Evolutionary conservation across 2,888 invertebrate genomes (phyloP).

Genomic region (Druceiella hillmani): DNA sequence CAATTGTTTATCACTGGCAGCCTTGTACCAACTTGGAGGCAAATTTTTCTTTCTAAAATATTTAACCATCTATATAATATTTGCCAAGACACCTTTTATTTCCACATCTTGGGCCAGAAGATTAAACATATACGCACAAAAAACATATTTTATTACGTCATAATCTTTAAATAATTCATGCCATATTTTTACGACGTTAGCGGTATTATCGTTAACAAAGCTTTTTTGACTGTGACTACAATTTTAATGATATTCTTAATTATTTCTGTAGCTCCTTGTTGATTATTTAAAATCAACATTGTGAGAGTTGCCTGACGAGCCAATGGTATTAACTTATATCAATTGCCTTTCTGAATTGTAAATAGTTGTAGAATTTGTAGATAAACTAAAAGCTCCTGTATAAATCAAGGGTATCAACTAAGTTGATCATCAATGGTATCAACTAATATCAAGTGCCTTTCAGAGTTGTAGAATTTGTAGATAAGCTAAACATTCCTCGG

Average conservation of each 20-base stretch:
- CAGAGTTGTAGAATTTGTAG: no score
- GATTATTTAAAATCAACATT: no score
- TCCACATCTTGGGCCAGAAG: conserved; percentile 19
- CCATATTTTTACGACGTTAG: conserved; percentile 10
- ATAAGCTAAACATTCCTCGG: no score
- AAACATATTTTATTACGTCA: conserved; percentile 13
- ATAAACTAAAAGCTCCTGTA: no score
- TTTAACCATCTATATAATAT: conserved; percentile 19
- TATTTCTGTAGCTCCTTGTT: not conserved
- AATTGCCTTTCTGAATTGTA: no score
- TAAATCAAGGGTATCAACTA: no score
- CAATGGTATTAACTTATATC: no score
- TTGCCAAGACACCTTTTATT: conserved; percentile 16
- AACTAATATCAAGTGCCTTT: no score
- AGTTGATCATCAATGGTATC: no score
- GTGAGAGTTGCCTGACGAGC: no score
- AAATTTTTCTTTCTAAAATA: conserved; percentile 22
- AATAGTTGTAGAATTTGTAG: no score
- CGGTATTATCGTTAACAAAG: conserved; percentile 13
- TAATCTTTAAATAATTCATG: conserved; percentile 6
- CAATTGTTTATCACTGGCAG: conserved; percentile 17
- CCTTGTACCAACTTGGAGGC: conserved; percentile 18
- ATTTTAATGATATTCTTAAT: conserved; percentile 4
- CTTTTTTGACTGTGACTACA: conserved; percentile 7
- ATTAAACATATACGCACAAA: conserved; percentile 16